A percentile compares a stretch with the other conserved stretches of the same genome.
Evolutionary conservation across 2,113 vertebrate species (phyloP).

Genomic region (Semicossyphus pulcher): DNA sequence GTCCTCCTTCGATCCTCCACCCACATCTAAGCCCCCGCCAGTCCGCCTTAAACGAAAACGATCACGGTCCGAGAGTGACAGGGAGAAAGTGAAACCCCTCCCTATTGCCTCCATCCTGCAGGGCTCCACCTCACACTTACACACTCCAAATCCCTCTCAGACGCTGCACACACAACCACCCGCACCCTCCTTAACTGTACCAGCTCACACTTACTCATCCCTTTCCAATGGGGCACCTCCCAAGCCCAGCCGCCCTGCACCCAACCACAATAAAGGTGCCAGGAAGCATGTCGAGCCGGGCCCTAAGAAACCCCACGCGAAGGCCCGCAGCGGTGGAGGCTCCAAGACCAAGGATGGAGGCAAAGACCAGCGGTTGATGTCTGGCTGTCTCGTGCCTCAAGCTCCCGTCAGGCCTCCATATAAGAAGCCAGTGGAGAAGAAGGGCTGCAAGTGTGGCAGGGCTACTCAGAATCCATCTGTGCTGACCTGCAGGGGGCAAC

Average conservation of each 20-base stretch:
- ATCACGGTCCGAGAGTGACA: conserved; percentile 95
- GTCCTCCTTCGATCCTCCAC: conserved; percentile 85
- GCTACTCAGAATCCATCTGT: conserved; percentile 99
- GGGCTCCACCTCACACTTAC: conserved; percentile 86
- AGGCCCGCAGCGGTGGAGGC: conserved; percentile 90
- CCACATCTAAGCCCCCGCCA: conserved; percentile 85
- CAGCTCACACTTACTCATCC: conserved; percentile 77
- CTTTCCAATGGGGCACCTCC: conserved; percentile 87
- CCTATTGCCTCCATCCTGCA: conserved; percentile 95
- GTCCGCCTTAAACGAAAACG: conserved; percentile 93
- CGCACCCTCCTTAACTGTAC: conserved; percentile 86
- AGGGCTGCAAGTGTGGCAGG: conserved; percentile 98
- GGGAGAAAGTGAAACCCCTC: conserved; percentile 94
- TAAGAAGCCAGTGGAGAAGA: conserved; percentile 97
- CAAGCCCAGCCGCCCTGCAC: conserved; percentile 90
- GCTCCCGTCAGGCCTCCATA: conserved; percentile 93
- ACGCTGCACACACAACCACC: conserved; percentile 85
- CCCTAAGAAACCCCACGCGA: conserved; percentile 93
- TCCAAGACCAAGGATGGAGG: conserved; percentile 92
- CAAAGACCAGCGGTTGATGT: conserved; percentile 91
- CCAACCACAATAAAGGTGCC: conserved; percentile 90
- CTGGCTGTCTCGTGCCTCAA: conserved; percentile 89
- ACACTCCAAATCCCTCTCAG: conserved; percentile 86
- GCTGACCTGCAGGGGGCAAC: conserved; percentile 98
- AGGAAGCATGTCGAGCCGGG: conserved; percentile 92